These are phyloP conservation scores for Tiliacea aurago DNA, from an alignment of 2,888 invertebrate species.

Conservation along the genomic window DNA sequence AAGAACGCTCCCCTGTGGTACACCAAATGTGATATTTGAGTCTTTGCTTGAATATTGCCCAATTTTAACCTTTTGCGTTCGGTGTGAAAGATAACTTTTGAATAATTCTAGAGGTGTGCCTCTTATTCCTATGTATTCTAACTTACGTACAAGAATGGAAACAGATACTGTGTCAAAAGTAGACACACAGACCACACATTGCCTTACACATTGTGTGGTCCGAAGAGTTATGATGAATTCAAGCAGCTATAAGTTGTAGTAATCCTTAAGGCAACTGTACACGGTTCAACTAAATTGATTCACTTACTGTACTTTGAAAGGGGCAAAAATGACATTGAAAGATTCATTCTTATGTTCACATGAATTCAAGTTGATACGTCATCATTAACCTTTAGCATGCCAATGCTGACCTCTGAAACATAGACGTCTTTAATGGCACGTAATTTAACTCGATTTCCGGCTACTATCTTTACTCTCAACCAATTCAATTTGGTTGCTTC, in stretches of 20 bases:
- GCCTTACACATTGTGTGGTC: neutral
- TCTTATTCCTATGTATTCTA: too few relatives aligned
- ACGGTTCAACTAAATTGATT: neutral
- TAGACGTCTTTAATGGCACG: neutral
- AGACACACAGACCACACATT: too few relatives aligned
- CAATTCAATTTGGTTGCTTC: neutral
- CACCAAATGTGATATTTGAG: too few relatives aligned
- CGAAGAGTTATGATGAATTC: neutral
- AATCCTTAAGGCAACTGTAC: neutral
- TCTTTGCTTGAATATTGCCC: too few relatives aligned
- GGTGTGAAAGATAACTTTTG: too few relatives aligned
- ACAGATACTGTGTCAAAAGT: too few relatives aligned
- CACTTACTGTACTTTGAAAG: neutral
- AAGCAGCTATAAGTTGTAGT: neutral
- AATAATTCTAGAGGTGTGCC: too few relatives aligned
- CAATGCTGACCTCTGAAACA: too few relatives aligned
- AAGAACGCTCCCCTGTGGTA: too few relatives aligned
- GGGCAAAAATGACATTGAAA: neutral
- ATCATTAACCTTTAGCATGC: neutral
- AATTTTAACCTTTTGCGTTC: too few relatives aligned
- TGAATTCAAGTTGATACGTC: neutral
- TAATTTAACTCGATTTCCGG: too few relatives aligned
- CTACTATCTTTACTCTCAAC: neutral
- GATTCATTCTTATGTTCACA: neutral
- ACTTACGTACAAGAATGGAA: too few relatives aligned